Percentiles rank a stretch among this genome's conserved stretches.
Evolutionary conservation across 2,113 vertebrate genomes (phyloP).

Genomic region (Peromyscus californicus): DNA sequence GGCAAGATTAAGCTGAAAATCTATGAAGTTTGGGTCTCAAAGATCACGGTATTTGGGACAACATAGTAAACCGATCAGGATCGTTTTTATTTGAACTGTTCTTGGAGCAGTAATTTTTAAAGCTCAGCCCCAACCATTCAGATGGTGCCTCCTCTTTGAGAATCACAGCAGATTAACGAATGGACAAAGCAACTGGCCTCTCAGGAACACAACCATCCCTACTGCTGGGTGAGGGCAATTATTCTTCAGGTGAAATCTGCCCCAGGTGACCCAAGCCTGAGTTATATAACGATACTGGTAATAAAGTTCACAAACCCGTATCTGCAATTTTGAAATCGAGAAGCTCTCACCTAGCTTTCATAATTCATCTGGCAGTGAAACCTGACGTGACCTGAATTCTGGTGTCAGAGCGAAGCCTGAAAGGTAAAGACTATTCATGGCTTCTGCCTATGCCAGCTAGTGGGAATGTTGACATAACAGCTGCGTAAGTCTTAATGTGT

Average conservation of each 20-base stretch:
- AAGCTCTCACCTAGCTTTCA: neutral
- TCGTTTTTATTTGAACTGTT: neutral
- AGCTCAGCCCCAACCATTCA: neutral
- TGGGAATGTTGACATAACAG: neutral
- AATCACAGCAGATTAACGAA: neutral
- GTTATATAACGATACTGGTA: neutral
- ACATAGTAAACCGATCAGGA: neutral
- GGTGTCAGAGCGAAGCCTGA: neutral
- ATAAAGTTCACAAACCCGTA: neutral
- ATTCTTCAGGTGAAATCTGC: neutral
- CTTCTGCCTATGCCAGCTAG: neutral
- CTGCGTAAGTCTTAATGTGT: neutral
- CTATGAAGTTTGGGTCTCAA: neutral
- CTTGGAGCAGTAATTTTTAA: neutral
- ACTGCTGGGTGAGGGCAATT: neutral
- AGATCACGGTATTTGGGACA: neutral
- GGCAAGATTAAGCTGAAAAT: neutral
- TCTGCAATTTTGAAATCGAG: conserved; percentile 15
- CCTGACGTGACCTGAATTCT: conserved; percentile 23
- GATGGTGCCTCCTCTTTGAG: neutral
- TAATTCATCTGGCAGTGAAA: conserved; percentile 19
- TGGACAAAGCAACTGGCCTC: neutral
- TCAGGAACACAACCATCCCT: neutral
- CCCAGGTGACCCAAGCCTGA: neutral
- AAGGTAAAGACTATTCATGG: neutral